These are phyloP conservation scores for Athalia cordata DNA, from an alignment of 2,888 invertebrate species.

Conservation along the genomic window DNA sequence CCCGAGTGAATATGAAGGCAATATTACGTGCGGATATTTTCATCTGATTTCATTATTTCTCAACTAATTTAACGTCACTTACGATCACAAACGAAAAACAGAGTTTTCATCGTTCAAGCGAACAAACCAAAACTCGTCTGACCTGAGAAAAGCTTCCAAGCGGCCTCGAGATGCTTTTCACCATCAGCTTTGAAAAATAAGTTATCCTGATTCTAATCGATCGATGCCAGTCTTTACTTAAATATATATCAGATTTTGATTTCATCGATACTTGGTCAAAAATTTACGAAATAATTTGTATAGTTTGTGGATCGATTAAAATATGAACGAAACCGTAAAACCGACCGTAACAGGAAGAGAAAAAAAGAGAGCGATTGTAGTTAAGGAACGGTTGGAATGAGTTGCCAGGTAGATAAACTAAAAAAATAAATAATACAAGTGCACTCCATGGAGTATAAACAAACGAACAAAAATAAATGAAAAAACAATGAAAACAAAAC, in stretches of 20 bases:
- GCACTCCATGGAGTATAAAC: constrained; percentile 4
- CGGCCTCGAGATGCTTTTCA: neutral
- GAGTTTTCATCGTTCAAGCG: no score
- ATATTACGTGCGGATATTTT: neutral
- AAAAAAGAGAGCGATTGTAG: constrained; percentile 42
- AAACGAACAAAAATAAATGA: neutral
- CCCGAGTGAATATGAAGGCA: no score
- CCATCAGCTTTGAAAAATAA: neutral
- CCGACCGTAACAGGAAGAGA: neutral
- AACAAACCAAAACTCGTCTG: no score
- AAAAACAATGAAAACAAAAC: neutral
- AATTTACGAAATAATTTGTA: constrained; percentile 47
- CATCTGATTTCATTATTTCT: neutral
- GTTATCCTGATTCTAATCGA: no score
- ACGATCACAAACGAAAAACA: neutral
- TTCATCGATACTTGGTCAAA: constrained; percentile 45
- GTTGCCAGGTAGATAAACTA: constrained; percentile 18
- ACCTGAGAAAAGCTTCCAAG: neutral
- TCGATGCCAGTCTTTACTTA: neutral
- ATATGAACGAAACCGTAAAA: constrained; percentile 43
- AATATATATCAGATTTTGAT: constrained; percentile 35
- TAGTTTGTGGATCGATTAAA: constrained; percentile 55
- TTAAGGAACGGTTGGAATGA: constrained; percentile 1
- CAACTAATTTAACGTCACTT: neutral
- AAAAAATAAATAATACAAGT: constrained; percentile 26